Evolutionary conservation across 2,113 vertebrate species (phyloP).

Genomic region (Tympanuchus pallidicinctus): DNA sequence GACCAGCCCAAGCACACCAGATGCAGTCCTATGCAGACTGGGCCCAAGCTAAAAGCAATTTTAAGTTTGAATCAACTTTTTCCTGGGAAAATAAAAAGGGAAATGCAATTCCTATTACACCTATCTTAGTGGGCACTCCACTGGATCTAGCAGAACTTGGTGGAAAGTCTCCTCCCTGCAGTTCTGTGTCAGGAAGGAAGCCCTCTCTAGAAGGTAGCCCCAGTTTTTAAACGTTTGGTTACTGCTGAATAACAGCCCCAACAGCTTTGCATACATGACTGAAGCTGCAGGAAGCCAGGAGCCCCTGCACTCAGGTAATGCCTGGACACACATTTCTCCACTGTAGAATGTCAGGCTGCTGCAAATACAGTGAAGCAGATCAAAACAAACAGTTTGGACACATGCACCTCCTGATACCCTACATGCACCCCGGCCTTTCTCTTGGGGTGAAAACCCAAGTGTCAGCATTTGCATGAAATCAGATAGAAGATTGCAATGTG

Average conservation of each 20-base stretch:
- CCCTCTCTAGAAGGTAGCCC: not conserved
- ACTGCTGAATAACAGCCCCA: not conserved
- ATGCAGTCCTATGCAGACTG: not conserved
- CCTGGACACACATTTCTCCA: not conserved
- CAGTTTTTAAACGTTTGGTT: not conserved
- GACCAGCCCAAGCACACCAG: not conserved
- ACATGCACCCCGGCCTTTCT: not conserved
- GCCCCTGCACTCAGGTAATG: not conserved
- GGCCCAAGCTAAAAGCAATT: not conserved
- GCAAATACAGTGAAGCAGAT: not conserved
- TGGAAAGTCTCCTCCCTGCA: not conserved
- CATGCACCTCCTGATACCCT: not conserved
- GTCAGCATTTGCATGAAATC: not conserved
- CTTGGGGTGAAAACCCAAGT: not conserved
- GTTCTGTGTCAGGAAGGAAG: not conserved
- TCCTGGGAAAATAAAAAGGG: not conserved
- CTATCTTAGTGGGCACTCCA: not conserved
- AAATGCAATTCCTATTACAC: not conserved
- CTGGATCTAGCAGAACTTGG: not conserved
- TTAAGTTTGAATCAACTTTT: not conserved
- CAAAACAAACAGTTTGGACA: not conserved
- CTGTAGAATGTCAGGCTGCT: not conserved
- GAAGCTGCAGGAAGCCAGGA: not conserved
- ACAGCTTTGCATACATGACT: not conserved
- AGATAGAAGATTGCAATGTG: rapidly evolving